Evolutionary conservation across 2,797 vertebrate genomes (phyloP).

Genomic region (Tokudaia muenninki): DNA sequence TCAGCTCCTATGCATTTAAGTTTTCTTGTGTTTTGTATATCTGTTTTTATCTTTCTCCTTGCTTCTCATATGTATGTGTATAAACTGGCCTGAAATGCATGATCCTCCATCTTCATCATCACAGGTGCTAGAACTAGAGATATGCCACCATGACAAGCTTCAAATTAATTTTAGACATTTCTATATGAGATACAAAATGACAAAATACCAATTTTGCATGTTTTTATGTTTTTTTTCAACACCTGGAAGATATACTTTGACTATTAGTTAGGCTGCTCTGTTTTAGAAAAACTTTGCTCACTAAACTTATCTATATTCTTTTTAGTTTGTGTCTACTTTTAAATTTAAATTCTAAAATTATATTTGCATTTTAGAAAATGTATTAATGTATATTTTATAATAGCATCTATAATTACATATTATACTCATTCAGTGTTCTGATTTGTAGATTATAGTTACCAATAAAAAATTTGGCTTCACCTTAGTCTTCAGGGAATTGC

Average conservation of each 20-base stretch:
- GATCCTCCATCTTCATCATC: not conserved
- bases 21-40: not conserved
- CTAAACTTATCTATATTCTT: not conserved
- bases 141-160: not conserved
- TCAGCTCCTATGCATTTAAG: not conserved
- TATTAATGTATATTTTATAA: not conserved
- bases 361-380: not conserved
- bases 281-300: not conserved
- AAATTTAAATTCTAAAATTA: not conserved
- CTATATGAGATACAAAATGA: not conserved
- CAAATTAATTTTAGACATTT: not conserved
- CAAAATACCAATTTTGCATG: not conserved
- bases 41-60: not conserved
- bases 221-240: not conserved
- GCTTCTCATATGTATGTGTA: not conserved
- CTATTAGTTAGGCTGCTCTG: not conserved
- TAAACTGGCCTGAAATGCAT: not conserved
- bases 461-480: not conserved
- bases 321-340: not conserved
- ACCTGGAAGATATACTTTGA: not conserved
- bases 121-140: not conserved
- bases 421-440: not conserved
- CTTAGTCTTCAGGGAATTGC: no score
- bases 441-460: not conserved
- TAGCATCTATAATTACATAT: not conserved